These are phyloP conservation scores for Podarcis lilfordi DNA, from an alignment of 2,797 vertebrate species.

Conservation along the genomic window DNA sequence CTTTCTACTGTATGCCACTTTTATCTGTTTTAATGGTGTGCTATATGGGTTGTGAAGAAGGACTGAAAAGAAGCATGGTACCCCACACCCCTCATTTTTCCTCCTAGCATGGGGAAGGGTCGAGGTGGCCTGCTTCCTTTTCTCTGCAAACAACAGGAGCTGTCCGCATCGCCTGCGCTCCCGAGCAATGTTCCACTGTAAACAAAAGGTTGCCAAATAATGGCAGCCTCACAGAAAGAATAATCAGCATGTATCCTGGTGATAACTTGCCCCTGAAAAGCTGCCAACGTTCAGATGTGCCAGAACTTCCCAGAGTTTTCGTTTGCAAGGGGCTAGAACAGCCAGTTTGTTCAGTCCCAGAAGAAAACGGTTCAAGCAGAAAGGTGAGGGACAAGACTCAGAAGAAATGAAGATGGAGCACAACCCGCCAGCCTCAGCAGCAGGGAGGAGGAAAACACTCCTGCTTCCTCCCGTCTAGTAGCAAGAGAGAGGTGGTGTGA, in stretches of 20 bases:
- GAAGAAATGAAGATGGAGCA: background rate
- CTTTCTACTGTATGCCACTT: slow-evolving; percentile 19
- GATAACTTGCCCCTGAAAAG: slow-evolving; percentile 31
- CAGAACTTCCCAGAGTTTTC: background rate
- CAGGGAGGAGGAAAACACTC: background rate
- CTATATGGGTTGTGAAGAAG: background rate
- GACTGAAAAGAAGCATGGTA: background rate
- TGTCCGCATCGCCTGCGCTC: background rate
- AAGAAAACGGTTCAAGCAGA: slow-evolving; percentile 15
- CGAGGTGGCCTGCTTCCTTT: background rate
- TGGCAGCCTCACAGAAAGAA: slow-evolving; percentile 3
- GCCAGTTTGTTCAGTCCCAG: slow-evolving; percentile 8
- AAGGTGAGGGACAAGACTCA: background rate
- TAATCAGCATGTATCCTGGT: slow-evolving; percentile 35
- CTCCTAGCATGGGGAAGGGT: background rate
- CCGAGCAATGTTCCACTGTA: slow-evolving; percentile 25
- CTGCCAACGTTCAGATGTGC: slow-evolving; percentile 9
- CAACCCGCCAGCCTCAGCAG: background rate
- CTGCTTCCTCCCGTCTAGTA: background rate
- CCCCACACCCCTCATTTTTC: background rate
- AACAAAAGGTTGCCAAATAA: slow-evolving; percentile 27
- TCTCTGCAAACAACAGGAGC: background rate
- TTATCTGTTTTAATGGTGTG: background rate
- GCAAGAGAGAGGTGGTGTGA: background rate
- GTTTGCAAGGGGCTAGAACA: background rate